Evolutionary conservation across 92 coral and sea anemone species (phyloP), one percentile per base, ranked within the genome.

Genomic region (Siderastrea siderea): DNA sequence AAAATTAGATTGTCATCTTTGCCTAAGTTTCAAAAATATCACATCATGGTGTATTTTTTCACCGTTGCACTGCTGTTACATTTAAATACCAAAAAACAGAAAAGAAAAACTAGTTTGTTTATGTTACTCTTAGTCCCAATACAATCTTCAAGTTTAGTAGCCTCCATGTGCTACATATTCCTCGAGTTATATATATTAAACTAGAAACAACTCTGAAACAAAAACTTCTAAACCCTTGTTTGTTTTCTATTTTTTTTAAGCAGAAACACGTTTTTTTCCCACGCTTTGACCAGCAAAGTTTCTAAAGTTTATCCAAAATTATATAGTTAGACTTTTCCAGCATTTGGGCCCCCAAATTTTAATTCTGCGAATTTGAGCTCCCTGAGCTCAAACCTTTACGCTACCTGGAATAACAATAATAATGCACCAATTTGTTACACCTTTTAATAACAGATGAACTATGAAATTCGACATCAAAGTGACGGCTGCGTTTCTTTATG

Each of bases 271-370:
- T 38, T 67, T 67, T 5, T 26, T 19, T 67, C 3, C 14, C 57
- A 79, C 17, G 51, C 77, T 80, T 80, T 81, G 85, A 81, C 85
- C 85, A 67, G 85, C 77, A 81, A 81, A 81, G 85, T 52, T 81
- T 19, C 38, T 9, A 9, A 16, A 53, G 84, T 43, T 52, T 17
- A 13, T 15, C 51, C 16, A 16, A 76, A 13, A 57, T 44, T 12
- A 4, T 74, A 50, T 46, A 15, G 13, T 54, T 7, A 6, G 7
- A 49, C 45, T 68, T 2, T 45, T 68, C 50, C 44, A 45, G n/a
- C 10, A 4, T 71, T 51, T 52, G 12, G 44, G 0, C 64, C 16
- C 38, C 13, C 38, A 46, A 11, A 7, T 78, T 47, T 10, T 13
- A 78, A 17, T 3, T 64, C 38, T 47, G 16, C 70, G 19, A 17